A percentile compares a stretch with the other conserved stretches of the same genome.
Conservation (phyloP, 2,113 vertebrate genomes). For the Eurystomus gularis region DNA sequence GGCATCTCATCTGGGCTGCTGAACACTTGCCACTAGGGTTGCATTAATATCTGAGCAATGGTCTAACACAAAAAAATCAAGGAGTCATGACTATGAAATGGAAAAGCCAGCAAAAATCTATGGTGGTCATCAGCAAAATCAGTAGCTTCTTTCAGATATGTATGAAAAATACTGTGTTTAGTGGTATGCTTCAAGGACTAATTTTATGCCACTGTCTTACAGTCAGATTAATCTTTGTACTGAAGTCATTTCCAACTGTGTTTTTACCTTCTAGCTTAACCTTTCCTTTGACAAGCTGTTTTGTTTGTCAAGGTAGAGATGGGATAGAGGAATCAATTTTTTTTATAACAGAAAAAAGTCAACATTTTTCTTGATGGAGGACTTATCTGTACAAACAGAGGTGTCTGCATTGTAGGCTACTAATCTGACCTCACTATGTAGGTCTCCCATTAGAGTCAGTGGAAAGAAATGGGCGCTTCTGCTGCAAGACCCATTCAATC, state of each 20-base stretch:
- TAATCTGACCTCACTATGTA: not conserved
- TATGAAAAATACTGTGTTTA: conserved; percentile 6
- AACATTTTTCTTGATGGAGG: not conserved
- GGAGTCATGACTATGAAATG: not conserved
- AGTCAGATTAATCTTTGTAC: not conserved
- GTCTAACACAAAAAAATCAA: not conserved
- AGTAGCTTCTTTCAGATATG: not conserved
- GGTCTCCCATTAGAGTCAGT: not conserved
- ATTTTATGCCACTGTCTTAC: not conserved
- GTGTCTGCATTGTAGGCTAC: not conserved
- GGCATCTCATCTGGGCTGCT: conserved; percentile 61
- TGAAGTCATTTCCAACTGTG: not conserved
- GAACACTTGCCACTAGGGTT: conserved; percentile 13
- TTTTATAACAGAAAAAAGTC: not conserved
- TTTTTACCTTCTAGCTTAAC: conserved; percentile 6
- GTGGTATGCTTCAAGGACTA: not conserved
- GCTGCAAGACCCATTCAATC: not conserved
- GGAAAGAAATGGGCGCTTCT: not conserved
- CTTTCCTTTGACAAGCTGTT: not conserved
- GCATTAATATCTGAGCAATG: conserved; percentile 61
- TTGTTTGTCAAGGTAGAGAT: not conserved
- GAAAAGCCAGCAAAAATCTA: conserved; percentile 11
- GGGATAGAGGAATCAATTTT: not conserved
- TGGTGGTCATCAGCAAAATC: conserved; percentile 3
- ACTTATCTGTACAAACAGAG: not conserved